Evolutionary conservation across 1,140 invertebrate species (phyloP).

Genomic region (Brachionus rubens): DNA sequence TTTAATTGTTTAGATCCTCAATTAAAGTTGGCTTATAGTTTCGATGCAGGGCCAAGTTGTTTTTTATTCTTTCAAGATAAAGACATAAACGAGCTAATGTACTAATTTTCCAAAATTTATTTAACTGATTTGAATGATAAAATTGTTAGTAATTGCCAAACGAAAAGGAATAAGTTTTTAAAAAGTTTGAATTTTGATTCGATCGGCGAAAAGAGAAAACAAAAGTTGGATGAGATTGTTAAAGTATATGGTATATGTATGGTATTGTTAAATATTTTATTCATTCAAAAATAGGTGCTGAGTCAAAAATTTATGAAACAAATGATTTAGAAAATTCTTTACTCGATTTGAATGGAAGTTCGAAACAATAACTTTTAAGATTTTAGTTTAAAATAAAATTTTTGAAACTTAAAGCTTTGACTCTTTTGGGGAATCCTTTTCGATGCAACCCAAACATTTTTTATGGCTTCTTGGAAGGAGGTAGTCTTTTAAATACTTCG

Average conservation of each 20-base stretch:
- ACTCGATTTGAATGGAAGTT: neutral
- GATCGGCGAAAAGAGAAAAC: neutral
- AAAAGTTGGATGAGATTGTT: too few relatives aligned
- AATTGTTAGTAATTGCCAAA: neutral
- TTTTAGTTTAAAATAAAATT: too few relatives aligned
- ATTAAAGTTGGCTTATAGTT: slow-evolving; percentile 80
- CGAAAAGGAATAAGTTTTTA: neutral
- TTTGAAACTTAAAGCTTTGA: too few relatives aligned
- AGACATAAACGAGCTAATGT: neutral
- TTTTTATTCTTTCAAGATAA: slow-evolving; percentile 68
- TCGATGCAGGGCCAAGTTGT: slow-evolving; percentile 94
- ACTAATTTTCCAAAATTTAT: neutral
- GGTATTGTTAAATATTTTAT: slow-evolving; percentile 34
- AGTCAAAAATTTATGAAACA: neutral
- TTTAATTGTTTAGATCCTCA: slow-evolving; percentile 68
- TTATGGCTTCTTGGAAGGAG: too few relatives aligned
- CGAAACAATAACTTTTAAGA: too few relatives aligned
- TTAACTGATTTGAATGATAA: neutral
- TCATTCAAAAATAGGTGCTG: slow-evolving; percentile 27
- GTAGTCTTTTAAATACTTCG: too few relatives aligned
- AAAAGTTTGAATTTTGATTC: neutral
- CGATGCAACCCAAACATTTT: too few relatives aligned
- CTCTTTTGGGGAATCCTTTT: too few relatives aligned
- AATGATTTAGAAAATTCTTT: neutral
- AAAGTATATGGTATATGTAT: neutral